These are phyloP conservation scores for Chrysocyon brachyurus DNA, from an alignment of 2,797 vertebrate genomes.

Conservation along the genomic window DNA sequence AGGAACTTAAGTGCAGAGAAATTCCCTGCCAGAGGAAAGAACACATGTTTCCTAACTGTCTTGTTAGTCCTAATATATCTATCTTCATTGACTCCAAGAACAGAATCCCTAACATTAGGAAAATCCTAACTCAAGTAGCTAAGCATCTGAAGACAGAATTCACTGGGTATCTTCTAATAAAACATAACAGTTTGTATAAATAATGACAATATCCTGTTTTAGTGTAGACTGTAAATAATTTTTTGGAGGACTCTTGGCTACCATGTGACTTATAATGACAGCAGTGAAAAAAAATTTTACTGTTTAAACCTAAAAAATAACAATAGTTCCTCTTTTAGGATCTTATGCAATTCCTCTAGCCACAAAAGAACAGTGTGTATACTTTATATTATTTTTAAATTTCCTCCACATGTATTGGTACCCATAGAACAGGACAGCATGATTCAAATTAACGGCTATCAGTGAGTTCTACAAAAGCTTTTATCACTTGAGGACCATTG, in stretches of 20 bases:
- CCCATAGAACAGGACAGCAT: slow-evolving; percentile 57
- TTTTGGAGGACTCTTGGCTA: not conserved
- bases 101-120: not conserved
- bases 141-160: not conserved
- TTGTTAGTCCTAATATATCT: not conserved
- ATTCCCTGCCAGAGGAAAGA: not conserved
- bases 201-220: not conserved
- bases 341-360: slow-evolving; percentile 81
- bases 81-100: not conserved
- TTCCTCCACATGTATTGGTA: slow-evolving; percentile 70
- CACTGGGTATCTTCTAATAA: not conserved
- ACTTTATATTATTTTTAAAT: slow-evolving; percentile 80
- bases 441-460: slow-evolving; percentile 60
- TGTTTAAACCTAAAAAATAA: slow-evolving; percentile 78
- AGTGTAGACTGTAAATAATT: slow-evolving; percentile 15
- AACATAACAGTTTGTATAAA: not conserved
- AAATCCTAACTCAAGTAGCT: slow-evolving; percentile 1
- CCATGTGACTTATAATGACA: slow-evolving; percentile 63
- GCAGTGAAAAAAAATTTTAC: slow-evolving; percentile 65
- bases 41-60: slow-evolving; percentile 20
- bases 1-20: slow-evolving; percentile 60
- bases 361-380: slow-evolving; percentile 81
- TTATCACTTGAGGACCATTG: not conserved
- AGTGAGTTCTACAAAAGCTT: slow-evolving; percentile 1
- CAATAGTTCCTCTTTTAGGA: slow-evolving; percentile 83